Percentiles rank a stretch among this genome's conserved stretches.
These are phyloP conservation scores for Nemopilema nomurai DNA, from an alignment of 30 jellyfish, hydroid and myxozoan genomes.

Conservation along the genomic window DNA sequence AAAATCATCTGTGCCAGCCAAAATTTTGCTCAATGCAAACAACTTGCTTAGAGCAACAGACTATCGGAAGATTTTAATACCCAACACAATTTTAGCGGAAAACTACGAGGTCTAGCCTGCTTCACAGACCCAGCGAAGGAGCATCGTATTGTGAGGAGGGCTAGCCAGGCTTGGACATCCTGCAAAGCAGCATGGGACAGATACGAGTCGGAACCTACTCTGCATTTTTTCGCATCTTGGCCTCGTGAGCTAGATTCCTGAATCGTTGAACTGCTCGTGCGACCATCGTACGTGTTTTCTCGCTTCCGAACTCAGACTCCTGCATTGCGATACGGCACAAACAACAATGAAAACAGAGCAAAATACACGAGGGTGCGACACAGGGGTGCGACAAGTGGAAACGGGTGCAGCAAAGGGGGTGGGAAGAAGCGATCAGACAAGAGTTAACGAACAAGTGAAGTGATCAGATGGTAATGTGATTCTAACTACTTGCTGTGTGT, in stretches of 20 bases:
- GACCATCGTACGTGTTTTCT: constrained; percentile 50
- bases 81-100: too few species aligned
- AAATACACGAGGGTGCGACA: too few species aligned
- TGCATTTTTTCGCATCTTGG: constrained; percentile 30
- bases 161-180: background rate
- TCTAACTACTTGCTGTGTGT: too few species aligned
- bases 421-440: too few species aligned
- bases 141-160: background rate
- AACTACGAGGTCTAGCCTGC: too few species aligned
- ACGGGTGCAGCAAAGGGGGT: too few species aligned
- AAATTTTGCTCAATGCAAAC: background rate
- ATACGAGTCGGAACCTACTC: constrained; percentile 9
- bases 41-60: too few species aligned
- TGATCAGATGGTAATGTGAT: too few species aligned
- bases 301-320: constrained; percentile 53
- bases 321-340: constrained; percentile 14
- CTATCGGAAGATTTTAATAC: too few species aligned
- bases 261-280: constrained; percentile 49
- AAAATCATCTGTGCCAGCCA: background rate
- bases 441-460: too few species aligned
- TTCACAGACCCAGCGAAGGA: background rate
- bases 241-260: constrained; percentile 67
- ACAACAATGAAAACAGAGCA: background rate
- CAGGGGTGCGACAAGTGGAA: too few species aligned
- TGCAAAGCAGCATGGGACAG: background rate